phyloP scores from a whole-genome alignment of 2,113 vertebrate species.

The Ranitomeya variabilis region DNA sequence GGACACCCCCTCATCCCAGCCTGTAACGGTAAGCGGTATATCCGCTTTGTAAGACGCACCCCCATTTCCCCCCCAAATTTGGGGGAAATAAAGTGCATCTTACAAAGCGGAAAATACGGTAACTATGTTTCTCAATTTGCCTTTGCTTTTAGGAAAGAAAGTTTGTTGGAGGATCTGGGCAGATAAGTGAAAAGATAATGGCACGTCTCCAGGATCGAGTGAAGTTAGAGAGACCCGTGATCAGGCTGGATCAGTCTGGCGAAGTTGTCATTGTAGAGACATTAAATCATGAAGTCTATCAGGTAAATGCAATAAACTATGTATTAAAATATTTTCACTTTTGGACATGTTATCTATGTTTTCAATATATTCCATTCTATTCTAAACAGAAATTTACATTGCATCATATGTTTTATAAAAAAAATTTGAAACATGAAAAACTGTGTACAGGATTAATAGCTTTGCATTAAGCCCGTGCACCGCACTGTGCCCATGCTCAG shows the following conservation, averaged over 20 bases:
- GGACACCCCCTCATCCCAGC: too few relatives aligned
- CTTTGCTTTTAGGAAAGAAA: conserved; percentile 84
- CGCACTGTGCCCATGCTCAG: too few relatives aligned
- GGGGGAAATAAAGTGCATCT: too few relatives aligned
- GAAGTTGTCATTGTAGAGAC: conserved; percentile 85
- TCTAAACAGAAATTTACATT: background rate
- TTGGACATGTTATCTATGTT: background rate
- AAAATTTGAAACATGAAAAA: too few relatives aligned
- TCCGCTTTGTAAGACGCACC: too few relatives aligned
- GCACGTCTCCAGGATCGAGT: conserved; percentile 79
- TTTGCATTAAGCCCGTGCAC: too few relatives aligned
- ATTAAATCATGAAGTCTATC: conserved; percentile 81
- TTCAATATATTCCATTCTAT: background rate
- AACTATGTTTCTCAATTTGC: background rate
- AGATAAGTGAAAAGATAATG: conserved; percentile 90
- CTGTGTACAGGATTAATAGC: too few relatives aligned
- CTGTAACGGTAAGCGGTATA: too few relatives aligned
- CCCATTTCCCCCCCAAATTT: too few relatives aligned
- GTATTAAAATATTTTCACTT: conserved; percentile 7
- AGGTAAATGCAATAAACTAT: conserved; percentile 70
- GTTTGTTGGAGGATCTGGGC: conserved; percentile 88
- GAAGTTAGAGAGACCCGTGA: conserved; percentile 83
- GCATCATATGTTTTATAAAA: background rate
- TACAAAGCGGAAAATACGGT: too few relatives aligned
- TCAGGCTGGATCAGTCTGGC: conserved; percentile 83